Evolutionary conservation across 2,797 vertebrate genomes (phyloP).

Genomic region (Manis javanica): DNA sequence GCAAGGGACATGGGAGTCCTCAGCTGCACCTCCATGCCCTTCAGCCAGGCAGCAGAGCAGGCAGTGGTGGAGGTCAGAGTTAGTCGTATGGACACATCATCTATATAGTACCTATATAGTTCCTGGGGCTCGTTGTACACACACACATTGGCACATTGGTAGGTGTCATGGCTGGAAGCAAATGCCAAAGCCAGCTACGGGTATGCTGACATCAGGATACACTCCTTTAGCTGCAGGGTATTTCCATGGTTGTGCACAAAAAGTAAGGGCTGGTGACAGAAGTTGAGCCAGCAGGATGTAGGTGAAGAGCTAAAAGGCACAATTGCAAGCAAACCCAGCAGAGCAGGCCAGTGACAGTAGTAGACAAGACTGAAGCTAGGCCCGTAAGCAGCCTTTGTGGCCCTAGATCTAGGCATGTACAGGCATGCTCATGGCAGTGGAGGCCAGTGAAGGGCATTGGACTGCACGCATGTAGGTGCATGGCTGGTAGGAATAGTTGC

Average conservation of each 20-base stretch:
- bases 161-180: background rate
- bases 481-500: background rate
- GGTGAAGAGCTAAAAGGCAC: background rate
- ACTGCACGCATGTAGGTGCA: accelerated
- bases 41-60: background rate
- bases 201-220: background rate
- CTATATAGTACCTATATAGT: background rate
- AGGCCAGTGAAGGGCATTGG: background rate
- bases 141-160: background rate
- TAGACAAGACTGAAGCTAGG: background rate
- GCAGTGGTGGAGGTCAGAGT: background rate
- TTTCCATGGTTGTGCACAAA: background rate
- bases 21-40: background rate
- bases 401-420: background rate
- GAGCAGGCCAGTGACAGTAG: background rate
- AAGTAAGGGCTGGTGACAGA: background rate
- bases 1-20: background rate
- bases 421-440: background rate
- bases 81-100: background rate
- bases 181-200: background rate
- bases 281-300: background rate
- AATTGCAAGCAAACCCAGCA: background rate
- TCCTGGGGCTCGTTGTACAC: background rate
- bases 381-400: background rate
- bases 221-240: accelerated